Evolutionary conservation across 2,797 vertebrate species (phyloP).

Genomic region (Eurystomus glaucurus): DNA sequence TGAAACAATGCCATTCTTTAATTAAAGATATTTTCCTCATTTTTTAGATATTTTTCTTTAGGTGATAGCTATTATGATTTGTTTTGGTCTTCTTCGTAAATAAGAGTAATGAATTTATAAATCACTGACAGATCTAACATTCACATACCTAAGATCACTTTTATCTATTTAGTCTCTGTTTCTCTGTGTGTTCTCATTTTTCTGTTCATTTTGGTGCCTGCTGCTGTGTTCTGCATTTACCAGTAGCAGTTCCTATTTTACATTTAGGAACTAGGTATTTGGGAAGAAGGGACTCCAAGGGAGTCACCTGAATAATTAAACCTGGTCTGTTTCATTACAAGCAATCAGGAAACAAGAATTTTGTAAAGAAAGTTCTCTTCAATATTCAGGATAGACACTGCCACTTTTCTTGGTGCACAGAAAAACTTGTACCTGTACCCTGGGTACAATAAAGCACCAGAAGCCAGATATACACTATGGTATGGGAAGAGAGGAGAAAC

Average conservation of each 20-base stretch:
- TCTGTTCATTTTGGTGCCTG: background rate
- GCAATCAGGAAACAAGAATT: background rate
- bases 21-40: background rate
- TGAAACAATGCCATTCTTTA: background rate
- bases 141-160: background rate
- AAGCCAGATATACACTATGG: background rate
- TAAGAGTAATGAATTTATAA: background rate
- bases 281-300: background rate
- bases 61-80: background rate
- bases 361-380: background rate
- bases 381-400: background rate
- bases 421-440: background rate
- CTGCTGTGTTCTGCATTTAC: background rate
- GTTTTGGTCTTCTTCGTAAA: background rate
- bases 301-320: background rate
- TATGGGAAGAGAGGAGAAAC: background rate
- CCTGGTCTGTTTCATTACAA: background rate
- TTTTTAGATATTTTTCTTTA: background rate
- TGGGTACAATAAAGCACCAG: background rate
- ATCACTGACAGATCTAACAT: background rate
- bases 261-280: background rate
- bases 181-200: background rate
- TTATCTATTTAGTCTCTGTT: background rate
- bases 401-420: background rate
- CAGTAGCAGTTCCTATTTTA: background rate